Conservation (phyloP, 2,797 vertebrate species). For the Onychomys leucogaster region DNA sequence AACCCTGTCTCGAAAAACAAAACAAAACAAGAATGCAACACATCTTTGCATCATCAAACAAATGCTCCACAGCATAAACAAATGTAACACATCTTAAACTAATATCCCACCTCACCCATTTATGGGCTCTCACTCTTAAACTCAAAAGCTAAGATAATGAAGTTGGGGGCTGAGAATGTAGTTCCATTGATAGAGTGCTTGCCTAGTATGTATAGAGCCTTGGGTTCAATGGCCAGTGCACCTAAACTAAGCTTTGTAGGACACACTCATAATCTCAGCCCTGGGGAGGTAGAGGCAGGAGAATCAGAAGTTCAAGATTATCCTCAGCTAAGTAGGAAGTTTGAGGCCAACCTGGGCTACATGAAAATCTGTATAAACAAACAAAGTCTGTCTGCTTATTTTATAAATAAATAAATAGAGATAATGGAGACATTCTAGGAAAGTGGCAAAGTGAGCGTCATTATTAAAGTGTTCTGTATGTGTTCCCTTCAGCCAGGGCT, state of each 20-base stretch:
- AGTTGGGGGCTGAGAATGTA: neutral
- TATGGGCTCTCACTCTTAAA: neutral
- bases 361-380: neutral
- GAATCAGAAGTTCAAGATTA: neutral
- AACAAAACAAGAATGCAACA: no score
- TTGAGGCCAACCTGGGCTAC: neutral
- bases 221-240: neutral
- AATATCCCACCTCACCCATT: neutral
- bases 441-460: neutral
- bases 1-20: no score
- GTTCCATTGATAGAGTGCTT: neutral
- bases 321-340: neutral
- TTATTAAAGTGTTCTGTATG: no score
- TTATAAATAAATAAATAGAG: neutral
- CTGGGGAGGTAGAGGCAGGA: neutral
- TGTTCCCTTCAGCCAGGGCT: neutral
- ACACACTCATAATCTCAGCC: neutral
- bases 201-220: neutral
- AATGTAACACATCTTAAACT: neutral
- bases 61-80: no score
- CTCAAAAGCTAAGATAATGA: neutral
- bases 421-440: neutral
- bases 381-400: neutral
- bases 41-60: no score
- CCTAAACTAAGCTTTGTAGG: neutral